A percentile compares a stretch with the other conserved stretches of the same genome.
Conservation (phyloP, 2,888 invertebrate species). For the Harpalus rufipes region DNA sequence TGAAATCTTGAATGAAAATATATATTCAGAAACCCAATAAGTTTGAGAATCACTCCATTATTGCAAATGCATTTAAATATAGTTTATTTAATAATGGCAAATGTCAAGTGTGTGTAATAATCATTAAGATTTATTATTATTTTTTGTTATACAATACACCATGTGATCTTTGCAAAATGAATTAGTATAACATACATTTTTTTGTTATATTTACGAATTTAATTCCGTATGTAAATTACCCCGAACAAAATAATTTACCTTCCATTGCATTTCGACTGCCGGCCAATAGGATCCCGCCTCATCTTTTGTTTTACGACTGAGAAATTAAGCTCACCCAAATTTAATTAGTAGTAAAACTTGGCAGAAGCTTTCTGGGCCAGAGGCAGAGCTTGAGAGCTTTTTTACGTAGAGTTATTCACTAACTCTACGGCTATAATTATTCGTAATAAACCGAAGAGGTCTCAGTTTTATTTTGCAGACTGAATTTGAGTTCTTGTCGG, state of each 20-base stretch:
- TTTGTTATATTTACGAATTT: background rate
- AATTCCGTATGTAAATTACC: background rate
- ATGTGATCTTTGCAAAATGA: too few species aligned
- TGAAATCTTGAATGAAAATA: too few species aligned
- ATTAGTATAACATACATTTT: background rate
- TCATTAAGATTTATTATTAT: too few species aligned
- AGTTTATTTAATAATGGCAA: too few species aligned
- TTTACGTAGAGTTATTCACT: slow-evolving; percentile 20
- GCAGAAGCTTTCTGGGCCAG: slow-evolving; percentile 50
- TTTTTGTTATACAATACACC: too few species aligned
- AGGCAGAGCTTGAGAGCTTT: slow-evolving; percentile 10
- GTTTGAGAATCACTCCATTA: too few species aligned
- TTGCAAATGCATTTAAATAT: too few species aligned
- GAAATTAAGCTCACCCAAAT: slow-evolving; percentile 76
- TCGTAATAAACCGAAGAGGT: slow-evolving; percentile 36
- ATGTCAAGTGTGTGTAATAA: too few species aligned
- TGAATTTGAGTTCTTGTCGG: background rate
- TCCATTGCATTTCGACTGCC: background rate
- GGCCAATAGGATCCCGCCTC: slow-evolving; percentile 69
- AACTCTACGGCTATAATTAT: slow-evolving; percentile 12
- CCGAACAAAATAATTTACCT: background rate
- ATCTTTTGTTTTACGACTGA: slow-evolving; percentile 75
- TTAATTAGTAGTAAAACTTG: slow-evolving; percentile 75
- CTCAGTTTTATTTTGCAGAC: slow-evolving; percentile 2
- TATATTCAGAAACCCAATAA: too few species aligned